A percentile compares a stretch with the other conserved stretches of the same genome.
Conservation (phyloP, 2,888 invertebrate genomes). For the Bombyx huttoni region DNA sequence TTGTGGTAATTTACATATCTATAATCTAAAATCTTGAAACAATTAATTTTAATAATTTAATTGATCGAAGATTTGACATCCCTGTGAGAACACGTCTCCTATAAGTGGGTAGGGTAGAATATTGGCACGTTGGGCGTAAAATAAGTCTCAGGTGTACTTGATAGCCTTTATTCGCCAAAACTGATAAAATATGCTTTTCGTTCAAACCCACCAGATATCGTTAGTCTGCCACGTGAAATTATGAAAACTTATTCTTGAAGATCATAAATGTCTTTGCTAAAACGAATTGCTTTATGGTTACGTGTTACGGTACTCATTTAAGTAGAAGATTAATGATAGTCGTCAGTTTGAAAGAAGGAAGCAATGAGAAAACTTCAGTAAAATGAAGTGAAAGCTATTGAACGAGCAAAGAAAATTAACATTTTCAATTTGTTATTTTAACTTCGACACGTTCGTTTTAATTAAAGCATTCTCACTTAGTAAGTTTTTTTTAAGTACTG, state of each 20-base stretch:
- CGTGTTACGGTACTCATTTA: conserved; percentile 1
- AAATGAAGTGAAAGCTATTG: background rate
- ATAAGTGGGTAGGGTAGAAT: conserved; percentile 24
- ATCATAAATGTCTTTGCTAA: background rate
- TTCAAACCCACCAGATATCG: conserved; percentile 33
- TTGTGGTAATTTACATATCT: no score
- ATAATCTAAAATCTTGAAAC: no score
- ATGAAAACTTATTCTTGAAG: conserved; percentile 15
- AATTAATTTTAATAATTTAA: no score
- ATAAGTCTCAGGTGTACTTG: conserved; percentile 67
- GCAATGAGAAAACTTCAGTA: conserved; percentile 1
- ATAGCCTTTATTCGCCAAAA: conserved; percentile 64
- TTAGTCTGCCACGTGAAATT: conserved; percentile 36
- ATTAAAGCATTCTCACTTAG: background rate
- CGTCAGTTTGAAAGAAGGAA: background rate
- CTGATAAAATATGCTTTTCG: conserved; percentile 58
- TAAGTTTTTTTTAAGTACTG: background rate
- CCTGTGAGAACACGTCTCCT: conserved; percentile 4
- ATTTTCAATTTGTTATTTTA: background rate
- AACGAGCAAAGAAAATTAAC: background rate
- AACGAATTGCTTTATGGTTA: conserved; percentile 1
- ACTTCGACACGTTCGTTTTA: background rate
- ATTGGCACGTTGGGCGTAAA: conserved; percentile 62
- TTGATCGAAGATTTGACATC: conserved; percentile 1
- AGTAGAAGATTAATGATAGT: conserved; percentile 1